Base-by-base conservation (phyloP, 2,113 vertebrate genomes). In the Macquaria australasica region DNA sequence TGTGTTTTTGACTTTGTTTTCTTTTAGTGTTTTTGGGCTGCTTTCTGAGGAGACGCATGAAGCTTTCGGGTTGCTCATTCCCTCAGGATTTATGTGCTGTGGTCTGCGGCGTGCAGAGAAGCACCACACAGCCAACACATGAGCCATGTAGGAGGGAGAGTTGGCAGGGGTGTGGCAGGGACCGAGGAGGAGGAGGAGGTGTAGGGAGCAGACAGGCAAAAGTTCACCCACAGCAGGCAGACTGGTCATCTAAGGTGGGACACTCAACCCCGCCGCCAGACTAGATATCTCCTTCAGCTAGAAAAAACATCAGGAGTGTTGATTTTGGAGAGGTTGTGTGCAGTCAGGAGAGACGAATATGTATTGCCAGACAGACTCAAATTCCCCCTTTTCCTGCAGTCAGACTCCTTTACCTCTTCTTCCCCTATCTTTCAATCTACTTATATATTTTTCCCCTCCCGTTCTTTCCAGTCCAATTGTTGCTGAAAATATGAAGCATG, bases 251-350 rank as follows among this genome's bases (percentile, higher is more conserved):
- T 56, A 55, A 82, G 87, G 84, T 86, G 72, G 64, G 63, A 55
- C 8, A 34, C 79, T 69, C 45, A 62, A 39, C 34, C 68, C 34
- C 1, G 59, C 58, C 39, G 68, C 69, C 79, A 84, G 83, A 53
- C 77, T 43, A 82, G 75, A 88, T 88, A 77, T 91, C 89, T 79
- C 28, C 69, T 45, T 73, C 83, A 63, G 66, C 59, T 39, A 66
- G 66, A 77, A 70, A 81, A 84, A 79, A 73, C 48, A 83, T 21
- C 23, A 51, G 31, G 41, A 51, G 41, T 92, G 89, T 94, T 92
- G 93, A 88, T 79, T 85, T 94, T 92, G 92, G 91, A 84, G 78
- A 78, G 82, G 84, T 89, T 48, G 62, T 48, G 41, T 77, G 73
- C 83, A 84, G 81, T 72, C 87, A 77, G 71, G 66, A 70, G 68